These are phyloP conservation scores for Ursus arctos DNA, from an alignment of 2,113 vertebrate species.

Conservation along the genomic window DNA sequence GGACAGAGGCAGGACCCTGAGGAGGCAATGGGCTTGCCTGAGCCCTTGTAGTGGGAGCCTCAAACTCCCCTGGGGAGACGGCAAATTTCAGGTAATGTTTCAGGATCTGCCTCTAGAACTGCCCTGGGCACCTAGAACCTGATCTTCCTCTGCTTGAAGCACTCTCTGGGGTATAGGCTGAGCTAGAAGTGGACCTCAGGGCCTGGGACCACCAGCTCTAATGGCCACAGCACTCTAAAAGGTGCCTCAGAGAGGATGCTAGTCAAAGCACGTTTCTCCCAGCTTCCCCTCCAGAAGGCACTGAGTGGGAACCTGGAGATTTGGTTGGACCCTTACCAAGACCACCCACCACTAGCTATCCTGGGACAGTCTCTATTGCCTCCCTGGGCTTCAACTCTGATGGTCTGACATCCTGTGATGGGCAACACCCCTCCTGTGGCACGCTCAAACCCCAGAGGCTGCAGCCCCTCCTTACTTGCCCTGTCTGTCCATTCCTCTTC, in stretches of 20 bases:
- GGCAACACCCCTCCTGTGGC: not conserved
- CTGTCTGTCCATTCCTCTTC: constrained; percentile 17
- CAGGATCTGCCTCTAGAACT: not conserved
- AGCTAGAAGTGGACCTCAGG: not conserved
- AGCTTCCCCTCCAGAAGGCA: not conserved
- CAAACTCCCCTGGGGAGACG: not conserved
- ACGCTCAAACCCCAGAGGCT: not conserved
- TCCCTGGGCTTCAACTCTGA: constrained; percentile 4
- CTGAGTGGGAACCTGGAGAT: not conserved
- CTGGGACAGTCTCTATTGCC: not conserved
- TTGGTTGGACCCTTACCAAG: not conserved
- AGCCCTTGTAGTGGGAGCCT: not conserved
- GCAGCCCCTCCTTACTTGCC: not conserved
- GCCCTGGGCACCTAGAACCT: not conserved
- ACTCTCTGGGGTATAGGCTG: not conserved
- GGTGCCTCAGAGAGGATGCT: not conserved
- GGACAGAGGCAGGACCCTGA: constrained; percentile 6
- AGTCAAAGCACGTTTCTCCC: constrained; percentile 10
- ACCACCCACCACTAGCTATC: not conserved
- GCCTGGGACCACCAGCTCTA: not conserved
- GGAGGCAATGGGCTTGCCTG: not conserved
- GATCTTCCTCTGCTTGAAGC: not conserved
- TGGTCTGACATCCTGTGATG: not conserved
- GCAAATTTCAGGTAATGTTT: not conserved
- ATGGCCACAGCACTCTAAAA: not conserved